A percentile compares a stretch with the other conserved stretches of the same genome.
These are phyloP conservation scores for Coptotermes formosanus DNA, from an alignment of 1,140 invertebrate species.

Conservation along the genomic window DNA sequence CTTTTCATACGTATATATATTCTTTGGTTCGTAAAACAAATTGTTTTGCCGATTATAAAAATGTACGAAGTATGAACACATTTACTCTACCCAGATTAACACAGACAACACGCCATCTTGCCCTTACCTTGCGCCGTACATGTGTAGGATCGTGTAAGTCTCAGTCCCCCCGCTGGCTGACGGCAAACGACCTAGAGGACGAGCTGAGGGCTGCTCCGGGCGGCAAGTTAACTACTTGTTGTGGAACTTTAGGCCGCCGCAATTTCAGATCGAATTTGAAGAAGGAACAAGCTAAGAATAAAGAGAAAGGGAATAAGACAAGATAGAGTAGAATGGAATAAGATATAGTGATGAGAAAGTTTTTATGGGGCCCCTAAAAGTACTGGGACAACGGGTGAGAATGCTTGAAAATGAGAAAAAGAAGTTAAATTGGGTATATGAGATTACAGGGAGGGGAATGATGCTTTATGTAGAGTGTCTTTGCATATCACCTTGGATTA, in stretches of 20 bases:
- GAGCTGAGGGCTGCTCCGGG: not conserved
- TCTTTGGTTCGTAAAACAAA: no score
- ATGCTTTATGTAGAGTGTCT: not conserved
- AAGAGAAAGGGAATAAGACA: not conserved
- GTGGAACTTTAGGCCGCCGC: not conserved
- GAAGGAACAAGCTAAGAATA: no score
- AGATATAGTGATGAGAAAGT: conserved; percentile 12
- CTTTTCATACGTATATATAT: no score
- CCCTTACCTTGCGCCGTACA: no score
- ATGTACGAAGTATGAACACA: no score
- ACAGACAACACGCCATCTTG: no score
- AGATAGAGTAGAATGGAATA: not conserved
- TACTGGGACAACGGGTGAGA: not conserved
- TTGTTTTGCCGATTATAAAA: no score
- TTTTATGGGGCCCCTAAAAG: not conserved
- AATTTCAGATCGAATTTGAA: conserved; percentile 10
- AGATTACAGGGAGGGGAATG: not conserved
- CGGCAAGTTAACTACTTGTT: conserved; percentile 4
- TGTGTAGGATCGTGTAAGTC: not conserved
- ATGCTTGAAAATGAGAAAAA: not conserved
- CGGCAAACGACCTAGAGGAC: not conserved
- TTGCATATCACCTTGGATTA: not conserved
- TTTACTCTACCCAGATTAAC: no score
- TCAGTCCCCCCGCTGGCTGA: not conserved
- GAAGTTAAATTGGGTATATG: conserved; percentile 7